phyloP scores from a whole-genome alignment of 2,797 vertebrate genomes.

The Cyprinella venusta region DNA sequence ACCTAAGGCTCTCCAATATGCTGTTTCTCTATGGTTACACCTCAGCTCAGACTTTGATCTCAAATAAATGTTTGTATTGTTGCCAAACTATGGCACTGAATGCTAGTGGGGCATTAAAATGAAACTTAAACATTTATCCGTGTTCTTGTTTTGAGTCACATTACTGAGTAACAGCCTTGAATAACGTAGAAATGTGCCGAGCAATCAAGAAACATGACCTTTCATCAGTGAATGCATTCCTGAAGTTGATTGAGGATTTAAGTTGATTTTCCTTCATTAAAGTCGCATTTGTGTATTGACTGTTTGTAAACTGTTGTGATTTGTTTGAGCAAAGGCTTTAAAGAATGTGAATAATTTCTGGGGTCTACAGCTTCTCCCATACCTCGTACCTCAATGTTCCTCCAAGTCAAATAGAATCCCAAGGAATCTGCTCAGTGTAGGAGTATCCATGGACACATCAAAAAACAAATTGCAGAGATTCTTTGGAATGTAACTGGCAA shows the following conservation, averaged over 20 bases:
- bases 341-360: constrained; percentile 26
- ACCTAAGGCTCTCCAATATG: constrained; percentile 54
- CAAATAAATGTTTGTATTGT: constrained; percentile 50
- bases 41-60: constrained; percentile 52
- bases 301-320: constrained; percentile 29
- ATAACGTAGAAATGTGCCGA: constrained; percentile 3
- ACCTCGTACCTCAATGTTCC: background rate
- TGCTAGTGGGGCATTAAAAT: constrained; percentile 34
- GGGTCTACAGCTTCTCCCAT: constrained; percentile 11
- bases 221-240: constrained; percentile 19
- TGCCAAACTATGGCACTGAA: background rate
- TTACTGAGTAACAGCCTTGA: constrained; percentile 4
- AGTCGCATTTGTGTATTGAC: constrained; percentile 27
- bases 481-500: constrained; percentile 16
- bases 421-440: background rate
- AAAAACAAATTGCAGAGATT: background rate
- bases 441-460: constrained; percentile 12
- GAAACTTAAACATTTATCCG: background rate
- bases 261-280: constrained; percentile 44
- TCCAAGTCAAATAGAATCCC: background rate
- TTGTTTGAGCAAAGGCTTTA: constrained; percentile 8
- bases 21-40: constrained; percentile 50
- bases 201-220: background rate
- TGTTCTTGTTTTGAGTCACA: constrained; percentile 9
- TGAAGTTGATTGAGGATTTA: constrained; percentile 16